Percentiles rank a stretch among this genome's conserved stretches.
phyloP scores from a whole-genome alignment of 2,888 invertebrate species.

The Sinhomidia bicolor region DNA sequence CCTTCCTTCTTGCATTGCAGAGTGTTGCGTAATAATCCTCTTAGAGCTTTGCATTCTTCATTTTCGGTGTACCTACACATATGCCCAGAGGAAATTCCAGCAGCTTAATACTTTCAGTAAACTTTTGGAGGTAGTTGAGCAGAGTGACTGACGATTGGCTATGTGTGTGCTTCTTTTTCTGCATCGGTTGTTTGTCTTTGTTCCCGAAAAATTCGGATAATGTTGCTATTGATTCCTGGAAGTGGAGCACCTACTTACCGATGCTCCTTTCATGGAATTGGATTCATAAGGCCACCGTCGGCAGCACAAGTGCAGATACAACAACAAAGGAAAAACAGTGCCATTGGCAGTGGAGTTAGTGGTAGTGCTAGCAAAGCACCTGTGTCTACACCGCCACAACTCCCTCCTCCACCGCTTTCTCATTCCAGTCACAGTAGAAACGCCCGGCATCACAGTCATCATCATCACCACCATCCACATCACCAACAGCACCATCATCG shows the following conservation, averaged over 20 bases:
- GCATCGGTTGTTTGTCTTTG: slow-evolving; percentile 19
- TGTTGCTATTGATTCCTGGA: slow-evolving; percentile 71
- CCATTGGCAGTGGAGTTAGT: slow-evolving; percentile 15
- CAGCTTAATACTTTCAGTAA: background rate
- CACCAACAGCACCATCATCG: slow-evolving; percentile 29
- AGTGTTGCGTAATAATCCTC: slow-evolving; percentile 31
- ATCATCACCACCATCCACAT: slow-evolving; percentile 42
- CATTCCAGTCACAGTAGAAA: slow-evolving; percentile 22
- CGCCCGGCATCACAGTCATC: slow-evolving; percentile 30
- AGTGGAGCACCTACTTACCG: slow-evolving; percentile 66
- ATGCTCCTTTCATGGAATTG: slow-evolving; percentile 65
- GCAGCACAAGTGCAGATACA: slow-evolving; percentile 40
- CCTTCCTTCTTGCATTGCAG: background rate
- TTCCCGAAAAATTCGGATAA: slow-evolving; percentile 52
- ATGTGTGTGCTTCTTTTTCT: slow-evolving; percentile 7
- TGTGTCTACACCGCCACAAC: slow-evolving; percentile 27
- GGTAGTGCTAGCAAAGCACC: slow-evolving; percentile 16
- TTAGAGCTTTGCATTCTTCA: background rate
- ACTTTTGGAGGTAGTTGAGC: background rate
- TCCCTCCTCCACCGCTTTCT: slow-evolving; percentile 13
- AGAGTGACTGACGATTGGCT: background rate
- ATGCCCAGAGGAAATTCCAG: background rate
- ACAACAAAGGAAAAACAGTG: slow-evolving; percentile 37
- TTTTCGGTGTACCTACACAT: background rate
- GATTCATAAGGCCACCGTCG: slow-evolving; percentile 60